phyloP scores from a whole-genome alignment of 2,888 invertebrate species.

The Ptychoptera albimana region DNA sequence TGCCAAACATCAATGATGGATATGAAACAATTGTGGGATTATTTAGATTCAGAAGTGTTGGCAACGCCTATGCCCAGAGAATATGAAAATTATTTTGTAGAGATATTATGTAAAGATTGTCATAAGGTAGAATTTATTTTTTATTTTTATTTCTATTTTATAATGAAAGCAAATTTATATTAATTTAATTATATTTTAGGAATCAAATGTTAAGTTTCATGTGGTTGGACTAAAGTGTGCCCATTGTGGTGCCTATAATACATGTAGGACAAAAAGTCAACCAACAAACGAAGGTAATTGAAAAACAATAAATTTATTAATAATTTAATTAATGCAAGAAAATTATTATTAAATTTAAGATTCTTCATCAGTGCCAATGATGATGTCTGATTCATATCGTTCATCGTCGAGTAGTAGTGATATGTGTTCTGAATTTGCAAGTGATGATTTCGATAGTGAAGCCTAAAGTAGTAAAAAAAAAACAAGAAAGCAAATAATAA shows the following conservation, averaged over 20 bases:
- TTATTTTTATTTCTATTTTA: neutral
- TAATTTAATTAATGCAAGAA: too few relatives aligned
- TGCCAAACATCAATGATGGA: conserved; percentile 79
- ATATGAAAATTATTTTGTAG: conserved; percentile 61
- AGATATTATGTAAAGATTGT: conserved; percentile 82
- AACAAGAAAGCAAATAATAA: too few relatives aligned
- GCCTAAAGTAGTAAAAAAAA: too few relatives aligned
- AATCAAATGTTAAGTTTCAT: conserved; percentile 69
- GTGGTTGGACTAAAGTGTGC: conserved; percentile 75
- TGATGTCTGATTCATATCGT: too few relatives aligned
- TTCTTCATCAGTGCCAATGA: too few relatives aligned
- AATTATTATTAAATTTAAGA: too few relatives aligned
- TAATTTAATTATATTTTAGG: conserved; percentile 33
- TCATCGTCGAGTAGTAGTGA: too few relatives aligned
- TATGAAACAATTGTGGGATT: conserved; percentile 71
- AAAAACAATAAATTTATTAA: conserved; percentile 3
- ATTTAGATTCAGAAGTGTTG: conserved; percentile 66
- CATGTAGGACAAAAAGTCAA: conserved; percentile 20
- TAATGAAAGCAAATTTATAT: conserved; percentile 3
- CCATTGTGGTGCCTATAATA: conserved; percentile 82
- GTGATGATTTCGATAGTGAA: too few relatives aligned
- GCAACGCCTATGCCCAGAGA: conserved; percentile 73
- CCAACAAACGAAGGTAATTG: conserved; percentile 2
- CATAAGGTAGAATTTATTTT: conserved; percentile 47
- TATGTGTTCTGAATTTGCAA: too few relatives aligned